Conservation (phyloP, 2,888 invertebrate species). For the Bhutanitis thaidina region DNA sequence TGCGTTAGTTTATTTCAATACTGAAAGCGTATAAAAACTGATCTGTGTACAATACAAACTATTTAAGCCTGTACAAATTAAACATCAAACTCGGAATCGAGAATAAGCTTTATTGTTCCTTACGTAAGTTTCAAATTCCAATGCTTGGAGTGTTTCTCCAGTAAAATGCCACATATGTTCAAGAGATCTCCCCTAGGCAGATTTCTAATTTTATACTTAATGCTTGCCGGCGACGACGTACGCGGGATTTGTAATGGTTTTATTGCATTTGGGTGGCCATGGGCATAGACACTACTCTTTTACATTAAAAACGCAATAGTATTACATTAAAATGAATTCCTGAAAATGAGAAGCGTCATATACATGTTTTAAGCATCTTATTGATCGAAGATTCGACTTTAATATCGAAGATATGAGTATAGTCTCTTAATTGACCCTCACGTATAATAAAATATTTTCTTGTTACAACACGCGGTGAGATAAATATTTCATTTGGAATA, state of each 20-base stretch:
- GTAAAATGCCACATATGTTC: conserved; percentile 11
- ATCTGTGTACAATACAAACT: conserved; percentile 2
- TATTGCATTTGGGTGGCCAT: conserved; percentile 14
- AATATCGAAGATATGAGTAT: too few species aligned
- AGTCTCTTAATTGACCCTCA: too few species aligned
- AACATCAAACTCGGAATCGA: not conserved
- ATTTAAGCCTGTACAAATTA: not conserved
- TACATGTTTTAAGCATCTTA: too few species aligned
- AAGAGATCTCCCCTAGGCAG: conserved; percentile 14
- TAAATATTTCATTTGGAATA: too few species aligned
- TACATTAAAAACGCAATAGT: too few species aligned
- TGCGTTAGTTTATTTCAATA: not conserved
- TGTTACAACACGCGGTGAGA: too few species aligned
- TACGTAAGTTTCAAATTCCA: not conserved
- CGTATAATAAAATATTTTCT: too few species aligned
- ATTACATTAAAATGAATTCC: too few species aligned
- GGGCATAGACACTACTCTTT: too few species aligned
- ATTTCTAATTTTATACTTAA: conserved; percentile 14
- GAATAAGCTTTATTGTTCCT: not conserved
- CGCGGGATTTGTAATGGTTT: not conserved
- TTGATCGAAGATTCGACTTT: too few species aligned
- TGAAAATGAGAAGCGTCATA: too few species aligned
- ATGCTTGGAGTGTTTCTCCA: not conserved
- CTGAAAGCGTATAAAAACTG: conserved; percentile 9
- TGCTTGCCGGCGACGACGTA: not conserved